A percentile compares a stretch with the other conserved stretches of the same genome.
These are phyloP conservation scores for Acanthaster planci DNA, from an alignment of 35 echinoderm and acorn worm species.

Conservation along the genomic window DNA sequence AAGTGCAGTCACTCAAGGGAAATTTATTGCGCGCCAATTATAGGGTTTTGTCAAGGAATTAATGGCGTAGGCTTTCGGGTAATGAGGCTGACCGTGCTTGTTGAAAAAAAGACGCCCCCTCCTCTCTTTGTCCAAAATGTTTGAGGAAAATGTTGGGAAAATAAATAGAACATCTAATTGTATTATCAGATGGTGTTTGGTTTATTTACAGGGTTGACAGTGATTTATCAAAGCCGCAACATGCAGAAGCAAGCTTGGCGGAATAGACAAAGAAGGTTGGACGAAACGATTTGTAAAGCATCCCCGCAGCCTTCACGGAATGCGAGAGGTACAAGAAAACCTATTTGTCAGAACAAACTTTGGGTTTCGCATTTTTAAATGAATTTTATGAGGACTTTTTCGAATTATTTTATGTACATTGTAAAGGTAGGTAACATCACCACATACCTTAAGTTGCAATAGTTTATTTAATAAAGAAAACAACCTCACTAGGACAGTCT, in stretches of 20 bases:
- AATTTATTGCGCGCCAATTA: constrained; percentile 7
- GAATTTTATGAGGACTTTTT: not conserved
- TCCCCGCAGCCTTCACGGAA: not conserved
- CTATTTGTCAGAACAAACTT: not conserved
- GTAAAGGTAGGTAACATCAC: too few relatives aligned
- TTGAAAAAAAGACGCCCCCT: not conserved
- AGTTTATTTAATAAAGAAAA: too few relatives aligned
- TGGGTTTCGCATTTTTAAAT: not conserved
- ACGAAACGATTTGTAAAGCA: not conserved
- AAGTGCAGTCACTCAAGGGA: constrained; percentile 17
- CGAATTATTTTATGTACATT: too few relatives aligned
- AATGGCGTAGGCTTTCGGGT: not conserved
- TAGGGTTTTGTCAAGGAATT: constrained; percentile 1
- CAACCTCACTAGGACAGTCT: too few relatives aligned
- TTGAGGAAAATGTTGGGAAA: constrained; percentile 20
- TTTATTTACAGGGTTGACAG: not conserved
- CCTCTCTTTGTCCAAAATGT: not conserved
- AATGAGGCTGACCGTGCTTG: not conserved
- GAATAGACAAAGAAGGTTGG: not conserved
- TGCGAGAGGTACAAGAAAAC: not conserved
- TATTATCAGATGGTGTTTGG: not conserved
- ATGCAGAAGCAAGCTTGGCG: not conserved
- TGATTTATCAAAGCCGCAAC: not conserved
- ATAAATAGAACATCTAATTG: not conserved
- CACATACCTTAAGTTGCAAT: too few relatives aligned